Base-by-base conservation (phyloP, 2,888 invertebrate species). In the Belgica antarctica region DNA sequence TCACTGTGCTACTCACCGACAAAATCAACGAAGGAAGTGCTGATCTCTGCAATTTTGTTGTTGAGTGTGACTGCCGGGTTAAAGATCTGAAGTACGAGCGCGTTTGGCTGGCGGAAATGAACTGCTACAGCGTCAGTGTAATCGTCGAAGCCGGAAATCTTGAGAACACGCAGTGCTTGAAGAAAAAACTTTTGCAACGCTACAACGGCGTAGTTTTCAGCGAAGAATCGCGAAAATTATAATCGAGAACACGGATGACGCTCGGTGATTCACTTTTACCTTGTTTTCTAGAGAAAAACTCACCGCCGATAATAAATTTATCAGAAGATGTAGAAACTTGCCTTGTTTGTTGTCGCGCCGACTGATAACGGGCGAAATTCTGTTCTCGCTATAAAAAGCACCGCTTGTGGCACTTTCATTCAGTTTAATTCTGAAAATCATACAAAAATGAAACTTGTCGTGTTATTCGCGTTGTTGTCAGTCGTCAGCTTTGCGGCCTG, bases 21-120 rank as follows among this genome's bases (percentile, higher is more conserved):
- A 83, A 92, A 72, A 94, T 94, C n/a, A n/a, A n/a, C 0, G 94
- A 94, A 3, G 94, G 92, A 17, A 91, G 94, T 72, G 87, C 91
- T 0, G 94, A 94, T 75, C 82, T 95, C 2, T 92, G 93, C 76
- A 85, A 86, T 75, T 80, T 90, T 46, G 83, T 95, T 68, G 84
- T 88, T 0, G 84, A 85, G 1, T 82, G 90, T 28, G 94, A 94
- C 0, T 94, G 93, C 12, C 90, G 90, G 36, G 93, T 97, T 73
- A 97, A 96, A 79, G 96, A 96, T 77, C 94, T 97, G 71, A 90
- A 94, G 80, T 96, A 97, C 78, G 96, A 97, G 77, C 84, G 96
- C 70, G 96, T 96, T 1, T 96, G 96, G 96, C 86, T 96, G 12
- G 87, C 87, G 71, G 96, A 97, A 77, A 90, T 97, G n/a, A n/a